These are phyloP conservation scores for Botia almorhae DNA, from an alignment of 2,797 vertebrate species.

Conservation along the genomic window DNA sequence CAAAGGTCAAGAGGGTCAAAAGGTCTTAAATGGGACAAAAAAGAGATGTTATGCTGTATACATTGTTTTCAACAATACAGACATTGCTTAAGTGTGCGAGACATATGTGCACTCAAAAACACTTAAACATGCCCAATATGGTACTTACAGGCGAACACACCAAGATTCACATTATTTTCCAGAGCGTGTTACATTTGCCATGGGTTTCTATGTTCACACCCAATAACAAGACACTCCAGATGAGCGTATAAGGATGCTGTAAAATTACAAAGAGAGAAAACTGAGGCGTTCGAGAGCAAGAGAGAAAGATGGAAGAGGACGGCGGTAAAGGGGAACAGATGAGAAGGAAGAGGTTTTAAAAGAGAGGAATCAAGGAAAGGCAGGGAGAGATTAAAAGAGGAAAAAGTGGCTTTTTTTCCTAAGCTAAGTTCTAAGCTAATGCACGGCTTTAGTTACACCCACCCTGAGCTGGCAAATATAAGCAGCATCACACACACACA, in stretches of 20 bases:
- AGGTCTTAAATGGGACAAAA: slow-evolving; percentile 34
- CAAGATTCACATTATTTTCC: neutral
- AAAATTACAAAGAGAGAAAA: slow-evolving; percentile 6
- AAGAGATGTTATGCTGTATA: slow-evolving; percentile 11
- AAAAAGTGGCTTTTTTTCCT: slow-evolving; percentile 20
- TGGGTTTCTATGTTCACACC: neutral
- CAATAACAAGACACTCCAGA: neutral
- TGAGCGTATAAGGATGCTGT: neutral
- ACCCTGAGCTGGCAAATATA: slow-evolving; percentile 59
- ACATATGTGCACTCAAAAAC: neutral
- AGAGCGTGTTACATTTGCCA: slow-evolving; percentile 4
- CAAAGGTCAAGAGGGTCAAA: slow-evolving; percentile 52
- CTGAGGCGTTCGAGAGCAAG: neutral
- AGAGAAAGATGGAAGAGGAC: slow-evolving; percentile 2
- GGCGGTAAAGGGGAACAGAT: slow-evolving; percentile 9
- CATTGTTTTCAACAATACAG: neutral
- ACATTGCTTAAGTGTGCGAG: neutral
- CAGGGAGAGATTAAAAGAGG: slow-evolving; percentile 32
- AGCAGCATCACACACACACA: slow-evolving; percentile 34
- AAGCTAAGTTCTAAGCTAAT: slow-evolving; percentile 51
- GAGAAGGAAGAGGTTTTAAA: slow-evolving; percentile 16
- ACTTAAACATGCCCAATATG: neutral
- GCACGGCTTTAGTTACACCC: slow-evolving; percentile 53
- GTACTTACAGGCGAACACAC: neutral
- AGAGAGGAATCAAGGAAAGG: slow-evolving; percentile 11